Percentiles rank a stretch among this genome's conserved stretches.
Evolutionary conservation across 1,140 invertebrate genomes (phyloP).

Genomic region (Contarinia nasturtii): DNA sequence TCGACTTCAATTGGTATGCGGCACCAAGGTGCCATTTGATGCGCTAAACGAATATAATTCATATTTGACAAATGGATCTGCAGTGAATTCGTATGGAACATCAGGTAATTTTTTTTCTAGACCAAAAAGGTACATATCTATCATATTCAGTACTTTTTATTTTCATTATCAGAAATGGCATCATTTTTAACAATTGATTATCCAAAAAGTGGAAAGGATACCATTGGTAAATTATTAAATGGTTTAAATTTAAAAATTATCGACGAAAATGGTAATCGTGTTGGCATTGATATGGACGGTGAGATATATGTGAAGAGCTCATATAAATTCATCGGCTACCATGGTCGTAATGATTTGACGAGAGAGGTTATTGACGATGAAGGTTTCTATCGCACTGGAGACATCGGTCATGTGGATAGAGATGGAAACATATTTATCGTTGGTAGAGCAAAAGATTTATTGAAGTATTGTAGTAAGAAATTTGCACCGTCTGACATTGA

Average conservation of each 20-base stretch:
- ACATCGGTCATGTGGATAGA: constrained; percentile 38
- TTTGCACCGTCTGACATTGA: constrained; percentile 22
- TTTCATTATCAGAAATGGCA: no score
- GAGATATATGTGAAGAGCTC: constrained; percentile 18
- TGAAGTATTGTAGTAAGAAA: constrained; percentile 24
- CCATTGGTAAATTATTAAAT: constrained; percentile 17
- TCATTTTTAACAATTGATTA: neutral
- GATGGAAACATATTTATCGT: constrained; percentile 32
- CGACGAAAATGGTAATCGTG: constrained; percentile 16
- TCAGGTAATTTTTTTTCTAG: no score
- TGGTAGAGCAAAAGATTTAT: constrained; percentile 39
- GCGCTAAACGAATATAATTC: neutral
- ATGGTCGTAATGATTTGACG: constrained; percentile 18
- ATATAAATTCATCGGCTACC: constrained; percentile 20
- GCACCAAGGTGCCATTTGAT: neutral
- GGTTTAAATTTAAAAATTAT: constrained; percentile 23
- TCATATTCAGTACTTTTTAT: no score
- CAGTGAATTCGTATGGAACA: constrained; percentile 1
- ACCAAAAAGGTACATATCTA: no score
- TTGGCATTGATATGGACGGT: constrained; percentile 16
- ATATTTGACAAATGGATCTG: constrained; percentile 1
- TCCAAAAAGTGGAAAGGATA: neutral
- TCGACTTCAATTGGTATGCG: neutral
- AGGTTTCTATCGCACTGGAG: constrained; percentile 50
- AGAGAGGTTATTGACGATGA: constrained; percentile 20